A percentile compares a stretch with the other conserved stretches of the same genome.
phyloP scores from a whole-genome alignment of 2,797 vertebrate genomes.

The Enteromius trimaculatus region DNA sequence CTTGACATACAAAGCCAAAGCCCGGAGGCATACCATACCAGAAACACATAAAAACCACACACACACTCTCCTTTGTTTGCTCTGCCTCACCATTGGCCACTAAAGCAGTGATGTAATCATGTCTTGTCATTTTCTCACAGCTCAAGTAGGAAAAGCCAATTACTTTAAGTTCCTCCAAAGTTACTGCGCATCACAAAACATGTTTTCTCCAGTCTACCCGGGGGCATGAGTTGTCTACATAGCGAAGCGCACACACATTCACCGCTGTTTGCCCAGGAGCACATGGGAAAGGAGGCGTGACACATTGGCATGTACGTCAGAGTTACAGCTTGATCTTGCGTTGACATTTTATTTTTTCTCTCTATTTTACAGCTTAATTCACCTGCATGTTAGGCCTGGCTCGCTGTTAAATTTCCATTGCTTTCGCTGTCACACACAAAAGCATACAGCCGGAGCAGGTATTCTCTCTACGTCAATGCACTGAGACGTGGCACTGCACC shows the following conservation, averaged over 20 bases:
- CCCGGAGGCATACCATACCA: slow-evolving; percentile 6
- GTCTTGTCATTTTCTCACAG: slow-evolving; percentile 42
- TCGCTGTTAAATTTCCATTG: background rate
- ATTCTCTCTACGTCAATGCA: slow-evolving; percentile 50
- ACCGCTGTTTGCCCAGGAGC: slow-evolving; percentile 49
- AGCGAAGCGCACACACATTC: slow-evolving; percentile 22
- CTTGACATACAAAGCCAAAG: slow-evolving; percentile 14
- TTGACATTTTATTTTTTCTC: slow-evolving; percentile 22
- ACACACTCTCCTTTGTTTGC: slow-evolving; percentile 24
- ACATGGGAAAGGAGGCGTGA: slow-evolving; percentile 40
- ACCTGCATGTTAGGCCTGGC: background rate
- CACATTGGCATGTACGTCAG: slow-evolving; percentile 31
- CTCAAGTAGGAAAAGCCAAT: slow-evolving; percentile 35
- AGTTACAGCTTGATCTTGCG: slow-evolving; percentile 34
- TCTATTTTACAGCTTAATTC: slow-evolving; percentile 5
- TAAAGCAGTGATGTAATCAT: slow-evolving; percentile 42
- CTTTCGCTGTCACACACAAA: slow-evolving; percentile 24
- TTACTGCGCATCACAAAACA: slow-evolving; percentile 49
- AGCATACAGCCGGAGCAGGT: slow-evolving; percentile 32
- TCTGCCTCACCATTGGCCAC: slow-evolving; percentile 24
- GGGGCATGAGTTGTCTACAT: slow-evolving; percentile 44
- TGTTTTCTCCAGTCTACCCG: slow-evolving; percentile 45
- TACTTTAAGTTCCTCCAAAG: slow-evolving; percentile 24
- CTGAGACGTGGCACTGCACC: slow-evolving; percentile 55
- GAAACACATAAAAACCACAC: slow-evolving; percentile 39